phyloP scores from a whole-genome alignment of 64 coral and sea anemone species.

The Astreopora myriophthalma region DNA sequence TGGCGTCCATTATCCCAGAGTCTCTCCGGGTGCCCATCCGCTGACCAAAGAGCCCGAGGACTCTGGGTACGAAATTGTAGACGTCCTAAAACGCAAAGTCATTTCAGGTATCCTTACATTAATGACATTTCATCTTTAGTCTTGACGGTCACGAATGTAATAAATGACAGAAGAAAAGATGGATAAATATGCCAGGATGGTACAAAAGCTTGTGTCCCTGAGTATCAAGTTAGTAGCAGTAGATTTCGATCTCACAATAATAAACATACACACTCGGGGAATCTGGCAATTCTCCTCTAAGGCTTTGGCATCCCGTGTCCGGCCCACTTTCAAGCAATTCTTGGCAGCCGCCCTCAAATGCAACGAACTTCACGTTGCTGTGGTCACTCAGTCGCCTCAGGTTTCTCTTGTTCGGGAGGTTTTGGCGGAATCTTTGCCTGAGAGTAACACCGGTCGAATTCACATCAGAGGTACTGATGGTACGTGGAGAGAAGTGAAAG shows the following conservation, averaged over 20 bases:
- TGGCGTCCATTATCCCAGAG: too few species aligned
- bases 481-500: constrained; percentile 80
- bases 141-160: too few species aligned
- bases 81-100: too few species aligned
- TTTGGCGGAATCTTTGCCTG: constrained; percentile 64
- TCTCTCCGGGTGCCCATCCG: too few species aligned
- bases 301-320: constrained; percentile 77
- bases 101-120: too few species aligned
- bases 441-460: constrained; percentile 76
- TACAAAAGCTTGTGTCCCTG: constrained; percentile 66
- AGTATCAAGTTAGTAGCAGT: constrained; percentile 95
- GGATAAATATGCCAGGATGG: constrained; percentile 89
- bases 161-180: constrained; percentile 42
- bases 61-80: too few species aligned
- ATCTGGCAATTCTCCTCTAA: constrained; percentile 90
- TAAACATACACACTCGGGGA: constrained; percentile 88
- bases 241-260: constrained; percentile 94
- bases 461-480: constrained; percentile 80
- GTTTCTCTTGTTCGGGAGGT: constrained; percentile 83
- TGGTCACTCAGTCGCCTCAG: constrained; percentile 94
- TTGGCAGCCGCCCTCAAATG: constrained; percentile 65
- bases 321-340: constrained; percentile 90
- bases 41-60: too few species aligned
- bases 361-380: constrained; percentile 67
- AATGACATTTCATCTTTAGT: too few species aligned